A percentile compares a stretch with the other conserved stretches of the same genome.
phyloP scores from a whole-genome alignment of 2,797 vertebrate genomes.

The Scomberomorus guttatus region DNA sequence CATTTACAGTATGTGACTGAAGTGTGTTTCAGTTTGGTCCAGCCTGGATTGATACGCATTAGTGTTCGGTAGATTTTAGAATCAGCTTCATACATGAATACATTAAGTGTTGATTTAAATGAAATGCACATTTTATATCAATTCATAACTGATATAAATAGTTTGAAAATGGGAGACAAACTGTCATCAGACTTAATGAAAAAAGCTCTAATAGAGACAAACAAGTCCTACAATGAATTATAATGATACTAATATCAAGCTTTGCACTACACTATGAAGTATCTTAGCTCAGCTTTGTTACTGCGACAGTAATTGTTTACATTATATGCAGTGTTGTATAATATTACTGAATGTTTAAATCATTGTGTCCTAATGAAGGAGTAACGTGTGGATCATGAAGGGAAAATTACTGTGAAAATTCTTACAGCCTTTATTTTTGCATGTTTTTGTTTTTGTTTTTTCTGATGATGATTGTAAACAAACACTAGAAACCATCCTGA shows the following conservation, averaged over 20 bases:
- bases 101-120: background rate
- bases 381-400: constrained; percentile 10
- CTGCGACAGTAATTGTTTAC: constrained; percentile 49
- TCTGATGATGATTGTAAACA: constrained; percentile 31
- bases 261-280: constrained; percentile 43
- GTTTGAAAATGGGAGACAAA: too few relatives aligned
- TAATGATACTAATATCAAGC: background rate
- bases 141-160: too few relatives aligned
- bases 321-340: constrained; percentile 24
- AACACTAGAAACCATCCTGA: constrained; percentile 32
- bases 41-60: background rate
- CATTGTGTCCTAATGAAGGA: constrained; percentile 16
- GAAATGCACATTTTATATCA: background rate
- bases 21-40: background rate
- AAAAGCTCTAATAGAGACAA: constrained; percentile 6
- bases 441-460: background rate
- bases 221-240: background rate
- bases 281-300: background rate
- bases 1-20: background rate
- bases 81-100: background rate
- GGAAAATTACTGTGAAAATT: constrained; percentile 27
- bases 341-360: constrained; percentile 24
- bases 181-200: too few relatives aligned
- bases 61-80: constrained; percentile 16
- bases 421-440: background rate